These are phyloP conservation scores for Plotosus lineatus DNA, from an alignment of 2,113 vertebrate species.

Conservation along the genomic window DNA sequence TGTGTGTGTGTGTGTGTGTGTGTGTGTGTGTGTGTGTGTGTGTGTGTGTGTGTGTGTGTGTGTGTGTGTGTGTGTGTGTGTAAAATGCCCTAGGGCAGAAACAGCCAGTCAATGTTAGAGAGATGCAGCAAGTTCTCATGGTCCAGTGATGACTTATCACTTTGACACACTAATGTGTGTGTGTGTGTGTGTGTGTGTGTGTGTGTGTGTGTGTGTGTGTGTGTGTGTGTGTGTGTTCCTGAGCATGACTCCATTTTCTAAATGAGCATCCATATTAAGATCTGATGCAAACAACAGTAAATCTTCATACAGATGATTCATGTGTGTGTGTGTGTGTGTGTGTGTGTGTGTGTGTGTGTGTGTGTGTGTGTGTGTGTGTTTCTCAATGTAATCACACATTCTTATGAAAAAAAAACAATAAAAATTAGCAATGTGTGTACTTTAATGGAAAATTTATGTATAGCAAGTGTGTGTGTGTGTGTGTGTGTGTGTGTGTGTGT, in stretches of 20 bases:
- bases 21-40: constrained; percentile 44
- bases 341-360: not conserved
- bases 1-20: constrained; percentile 18
- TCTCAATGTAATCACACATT: not conserved
- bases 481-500: constrained; percentile 30
- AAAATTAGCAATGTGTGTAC: not conserved
- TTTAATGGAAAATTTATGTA: not conserved
- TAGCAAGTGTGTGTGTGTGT: constrained; percentile 6
- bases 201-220: constrained; percentile 39
- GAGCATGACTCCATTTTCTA: constrained; percentile 19
- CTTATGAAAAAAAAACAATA: not conserved
- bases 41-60: constrained; percentile 45
- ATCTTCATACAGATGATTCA: not conserved
- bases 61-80: constrained; percentile 1
- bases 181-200: constrained; percentile 25
- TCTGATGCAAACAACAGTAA: constrained; percentile 24
- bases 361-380: not conserved
- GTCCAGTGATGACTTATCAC: constrained; percentile 21
- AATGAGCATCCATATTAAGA: constrained; percentile 19
- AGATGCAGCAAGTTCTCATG: constrained; percentile 28
- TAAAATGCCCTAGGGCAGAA: constrained; percentile 16
- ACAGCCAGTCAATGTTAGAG: constrained; percentile 23
- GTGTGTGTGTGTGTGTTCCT: constrained; percentile 26
- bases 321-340: not conserved
- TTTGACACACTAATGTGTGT: constrained; percentile 8